Evolutionary conservation across 1,140 invertebrate species (phyloP), one percentile per base, ranked within the genome.

Genomic region (Gryon sp.): DNA sequence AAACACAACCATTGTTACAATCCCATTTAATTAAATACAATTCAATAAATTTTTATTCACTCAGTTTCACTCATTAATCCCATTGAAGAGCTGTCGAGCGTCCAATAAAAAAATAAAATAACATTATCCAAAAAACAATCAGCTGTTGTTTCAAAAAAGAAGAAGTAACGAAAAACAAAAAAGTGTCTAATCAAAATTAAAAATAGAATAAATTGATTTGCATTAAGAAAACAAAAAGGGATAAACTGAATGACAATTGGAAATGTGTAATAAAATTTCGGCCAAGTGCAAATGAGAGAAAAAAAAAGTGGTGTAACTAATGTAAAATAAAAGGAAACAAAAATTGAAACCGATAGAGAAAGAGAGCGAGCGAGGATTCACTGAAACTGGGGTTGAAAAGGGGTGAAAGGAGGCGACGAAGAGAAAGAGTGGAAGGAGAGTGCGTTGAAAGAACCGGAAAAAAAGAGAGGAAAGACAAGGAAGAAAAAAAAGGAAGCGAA

Each of bases 361-460:
- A 38, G 57, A 34, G 32, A 63, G 24, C 26, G 36, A 32, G 32
- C 28, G 57, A 48, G 70, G 66, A 74, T 19, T 19, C 26, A 57
- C 53, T 68, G 45, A 66, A 41, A 55, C 60, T 40, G 28, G 63
- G 53, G 53, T 52, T 45, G 57, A 55, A 65, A 41, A 32, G 63
- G 53, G 53, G 59, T 45, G 57, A 65, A 69, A 32, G 46, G 55
- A 55, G 74, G 30, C 66, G 40, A 55, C 45, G 34, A 32, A 41
- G 32, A 38, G 34, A 60, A 34, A 55, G 40, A 15, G 22, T 2
- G 32, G 1, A 34, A 9, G 32, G 11, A 12, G 5, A 5, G 32
- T n/a, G n/a, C n/a, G n/a, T n/a, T n/a, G 14, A 24, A 22, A 26
- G 45, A 45, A 59, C 69, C 55, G 32, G 20, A 53, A 28, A 22